Percentiles rank a stretch among this genome's conserved stretches.
These are phyloP conservation scores for Erpetoichthys calabaricus DNA, from an alignment of 2,797 vertebrate genomes.

Conservation along the genomic window DNA sequence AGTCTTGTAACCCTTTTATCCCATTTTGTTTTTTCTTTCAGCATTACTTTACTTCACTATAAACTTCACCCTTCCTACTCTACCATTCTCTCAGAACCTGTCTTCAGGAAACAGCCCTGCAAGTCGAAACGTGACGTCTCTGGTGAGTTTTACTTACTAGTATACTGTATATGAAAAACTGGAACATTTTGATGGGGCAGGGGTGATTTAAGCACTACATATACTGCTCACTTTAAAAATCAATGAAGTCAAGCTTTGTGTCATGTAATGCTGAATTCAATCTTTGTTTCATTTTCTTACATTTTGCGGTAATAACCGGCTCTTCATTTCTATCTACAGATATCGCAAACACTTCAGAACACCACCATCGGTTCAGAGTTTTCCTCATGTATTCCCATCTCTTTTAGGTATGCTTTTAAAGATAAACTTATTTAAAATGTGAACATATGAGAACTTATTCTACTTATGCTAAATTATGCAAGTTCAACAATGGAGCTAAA, in stretches of 20 bases:
- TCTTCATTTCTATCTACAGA: slow-evolving; percentile 1
- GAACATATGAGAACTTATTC: no score
- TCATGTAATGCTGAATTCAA: no score
- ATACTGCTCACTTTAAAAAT: no score
- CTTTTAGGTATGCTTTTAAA: slow-evolving; percentile 2
- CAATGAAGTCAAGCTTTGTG: no score
- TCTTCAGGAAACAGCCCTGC: neutral
- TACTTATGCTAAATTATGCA: no score
- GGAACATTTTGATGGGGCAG: no score
- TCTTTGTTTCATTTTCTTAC: no score
- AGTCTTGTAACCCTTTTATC: neutral
- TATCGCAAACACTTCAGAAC: neutral
- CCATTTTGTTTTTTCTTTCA: neutral
- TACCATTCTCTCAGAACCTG: neutral
- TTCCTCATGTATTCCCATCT: neutral
- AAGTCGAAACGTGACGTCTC: neutral
- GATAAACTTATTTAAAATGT: neutral
- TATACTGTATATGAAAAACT: no score
- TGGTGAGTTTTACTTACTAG: neutral
- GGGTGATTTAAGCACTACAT: no score
- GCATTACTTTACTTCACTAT: neutral
- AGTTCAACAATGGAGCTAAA: no score
- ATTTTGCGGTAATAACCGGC: no score
- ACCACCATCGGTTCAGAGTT: slow-evolving; percentile 2
- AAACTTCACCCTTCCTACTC: neutral